Evolutionary conservation across 2,797 vertebrate genomes (phyloP).

Genomic region (Coilia nasus): DNA sequence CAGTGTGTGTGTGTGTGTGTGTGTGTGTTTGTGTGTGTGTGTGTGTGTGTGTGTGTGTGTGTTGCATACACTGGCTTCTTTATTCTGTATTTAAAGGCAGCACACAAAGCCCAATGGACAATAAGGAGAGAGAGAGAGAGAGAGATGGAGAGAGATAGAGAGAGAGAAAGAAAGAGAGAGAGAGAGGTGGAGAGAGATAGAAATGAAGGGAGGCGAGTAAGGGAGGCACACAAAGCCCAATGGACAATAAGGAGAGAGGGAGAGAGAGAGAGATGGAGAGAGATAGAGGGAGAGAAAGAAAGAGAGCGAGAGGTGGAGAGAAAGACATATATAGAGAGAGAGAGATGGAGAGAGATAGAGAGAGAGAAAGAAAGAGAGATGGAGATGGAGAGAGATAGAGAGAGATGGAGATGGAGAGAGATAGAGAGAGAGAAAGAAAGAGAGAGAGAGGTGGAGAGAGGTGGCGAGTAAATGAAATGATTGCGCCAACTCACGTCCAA

Average conservation of each 20-base stretch:
- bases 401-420: not conserved
- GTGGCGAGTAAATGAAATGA: not conserved
- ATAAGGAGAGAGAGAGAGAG: not conserved
- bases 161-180: not conserved
- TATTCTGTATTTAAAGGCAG: not conserved
- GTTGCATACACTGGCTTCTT: not conserved
- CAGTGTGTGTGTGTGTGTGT: not conserved
- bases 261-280: not conserved
- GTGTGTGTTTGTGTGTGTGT: not conserved
- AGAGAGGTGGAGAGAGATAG: too few species aligned
- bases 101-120: not conserved
- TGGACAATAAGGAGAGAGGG: not conserved
- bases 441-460: too few species aligned
- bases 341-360: not conserved
- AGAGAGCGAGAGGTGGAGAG: not conserved
- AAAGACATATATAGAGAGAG: too few species aligned
- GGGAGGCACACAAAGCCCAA: not conserved
- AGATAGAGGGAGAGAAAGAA: not conserved
- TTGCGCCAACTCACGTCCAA: not conserved
- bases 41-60: conserved; percentile 19
- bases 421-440: not conserved
- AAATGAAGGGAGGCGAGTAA: not conserved
- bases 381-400: not conserved
- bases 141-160: not conserved
- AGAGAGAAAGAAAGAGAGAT: not conserved